These are phyloP conservation scores for Helarctos malayanus DNA, from an alignment of 2,797 vertebrate genomes.

Conservation along the genomic window DNA sequence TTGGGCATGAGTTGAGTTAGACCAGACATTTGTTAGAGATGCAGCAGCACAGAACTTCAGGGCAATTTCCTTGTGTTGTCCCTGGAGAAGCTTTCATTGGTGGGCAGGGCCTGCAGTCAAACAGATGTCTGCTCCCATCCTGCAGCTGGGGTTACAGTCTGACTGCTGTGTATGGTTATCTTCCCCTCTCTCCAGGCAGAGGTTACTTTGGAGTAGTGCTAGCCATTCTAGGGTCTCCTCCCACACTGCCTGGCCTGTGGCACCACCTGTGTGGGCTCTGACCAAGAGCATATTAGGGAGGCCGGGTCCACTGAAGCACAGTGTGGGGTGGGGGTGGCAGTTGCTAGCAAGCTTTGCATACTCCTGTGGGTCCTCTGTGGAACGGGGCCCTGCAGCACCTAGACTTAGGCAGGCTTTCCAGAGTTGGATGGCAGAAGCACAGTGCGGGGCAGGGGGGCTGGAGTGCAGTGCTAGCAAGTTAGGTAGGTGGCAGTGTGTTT, in stretches of 20 bases:
- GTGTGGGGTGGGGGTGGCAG: background rate
- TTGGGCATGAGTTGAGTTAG: background rate
- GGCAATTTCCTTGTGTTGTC: background rate
- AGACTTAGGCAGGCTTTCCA: background rate
- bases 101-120: background rate
- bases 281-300: background rate
- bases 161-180: background rate
- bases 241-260: background rate
- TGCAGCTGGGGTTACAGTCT: background rate
- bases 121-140: background rate
- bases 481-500: background rate
- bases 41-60: background rate
- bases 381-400: background rate
- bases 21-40: background rate
- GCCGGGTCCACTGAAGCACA: background rate
- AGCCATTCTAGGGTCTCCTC: background rate
- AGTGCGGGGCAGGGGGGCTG: background rate
- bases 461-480: background rate
- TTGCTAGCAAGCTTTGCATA: background rate
- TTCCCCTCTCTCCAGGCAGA: background rate
- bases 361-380: background rate
- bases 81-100: background rate
- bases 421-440: background rate
- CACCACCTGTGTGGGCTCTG: background rate
- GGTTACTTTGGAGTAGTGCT: background rate